Evolutionary conservation across 2,113 vertebrate species (phyloP).

Genomic region (Glaucidium brasilianum): DNA sequence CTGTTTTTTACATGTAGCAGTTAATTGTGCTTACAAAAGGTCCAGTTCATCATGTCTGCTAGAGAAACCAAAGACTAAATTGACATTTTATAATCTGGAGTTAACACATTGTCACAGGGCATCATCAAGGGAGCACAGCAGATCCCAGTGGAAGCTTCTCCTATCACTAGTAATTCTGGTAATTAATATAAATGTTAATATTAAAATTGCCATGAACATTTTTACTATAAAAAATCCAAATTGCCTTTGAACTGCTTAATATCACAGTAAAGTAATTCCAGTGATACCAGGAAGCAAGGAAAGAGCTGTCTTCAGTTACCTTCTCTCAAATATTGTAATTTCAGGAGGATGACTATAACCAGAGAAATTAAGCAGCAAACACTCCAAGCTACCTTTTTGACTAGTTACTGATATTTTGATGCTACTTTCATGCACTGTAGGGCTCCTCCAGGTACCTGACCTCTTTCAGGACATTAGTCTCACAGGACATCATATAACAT

Average conservation of each 20-base stretch:
- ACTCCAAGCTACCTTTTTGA: neutral
- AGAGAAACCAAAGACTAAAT: neutral
- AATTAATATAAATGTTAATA: neutral
- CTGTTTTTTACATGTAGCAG: neutral
- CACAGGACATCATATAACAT: neutral
- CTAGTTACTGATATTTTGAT: neutral
- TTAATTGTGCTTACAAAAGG: neutral
- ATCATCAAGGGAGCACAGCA: neutral
- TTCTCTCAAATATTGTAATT: neutral
- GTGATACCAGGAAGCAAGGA: neutral
- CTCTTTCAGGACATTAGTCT: neutral
- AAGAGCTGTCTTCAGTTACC: neutral
- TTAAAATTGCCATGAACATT: neutral
- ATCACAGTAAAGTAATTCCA: neutral
- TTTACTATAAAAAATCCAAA: neutral
- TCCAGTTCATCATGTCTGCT: neutral
- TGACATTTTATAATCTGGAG: neutral
- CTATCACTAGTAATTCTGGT: neutral
- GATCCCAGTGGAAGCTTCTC: neutral
- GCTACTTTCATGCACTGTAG: neutral
- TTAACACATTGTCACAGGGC: neutral
- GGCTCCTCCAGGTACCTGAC: neutral
- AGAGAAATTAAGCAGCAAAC: neutral
- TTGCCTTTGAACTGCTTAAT: neutral
- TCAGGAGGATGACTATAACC: neutral